phyloP scores from a whole-genome alignment of 2,888 invertebrate genomes.

The Cephus spinipes region DNA sequence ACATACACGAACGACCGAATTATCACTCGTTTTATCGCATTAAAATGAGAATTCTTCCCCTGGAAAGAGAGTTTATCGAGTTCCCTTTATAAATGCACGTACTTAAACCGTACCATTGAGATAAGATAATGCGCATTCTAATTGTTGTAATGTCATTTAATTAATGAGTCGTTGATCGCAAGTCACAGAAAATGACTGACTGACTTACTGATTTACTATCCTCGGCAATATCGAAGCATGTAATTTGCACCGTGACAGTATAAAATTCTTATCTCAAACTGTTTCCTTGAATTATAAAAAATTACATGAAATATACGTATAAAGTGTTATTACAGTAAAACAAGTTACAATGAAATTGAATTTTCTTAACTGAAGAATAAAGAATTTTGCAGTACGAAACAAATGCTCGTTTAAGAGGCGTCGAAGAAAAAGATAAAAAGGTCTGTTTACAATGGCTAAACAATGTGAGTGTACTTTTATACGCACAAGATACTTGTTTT shows the following conservation, averaged over 20 bases:
- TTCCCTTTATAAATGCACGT: background rate
- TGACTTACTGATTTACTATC: background rate
- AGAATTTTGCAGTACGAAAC: background rate
- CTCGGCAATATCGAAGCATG: background rate
- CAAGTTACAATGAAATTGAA: no score
- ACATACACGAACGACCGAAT: background rate
- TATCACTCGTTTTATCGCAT: background rate
- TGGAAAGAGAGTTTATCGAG: background rate
- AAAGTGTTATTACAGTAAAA: background rate
- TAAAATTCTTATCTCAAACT: background rate
- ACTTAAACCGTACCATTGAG: slow-evolving; percentile 15
- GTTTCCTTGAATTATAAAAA: background rate
- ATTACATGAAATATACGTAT: background rate
- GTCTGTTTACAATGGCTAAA: background rate
- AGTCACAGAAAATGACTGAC: background rate
- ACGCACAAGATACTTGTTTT: background rate
- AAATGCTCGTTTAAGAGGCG: background rate
- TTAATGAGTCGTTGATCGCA: slow-evolving; percentile 20
- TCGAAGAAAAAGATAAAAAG: background rate
- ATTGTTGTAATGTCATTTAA: slow-evolving; percentile 29
- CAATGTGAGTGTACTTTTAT: background rate
- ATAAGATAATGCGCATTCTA: slow-evolving; percentile 36
- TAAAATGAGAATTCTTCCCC: background rate
- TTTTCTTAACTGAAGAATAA: no score
- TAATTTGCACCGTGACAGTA: background rate